Evolutionary conservation across 2,113 vertebrate species (phyloP).

Genomic region (Pygathrix nemaeus): DNA sequence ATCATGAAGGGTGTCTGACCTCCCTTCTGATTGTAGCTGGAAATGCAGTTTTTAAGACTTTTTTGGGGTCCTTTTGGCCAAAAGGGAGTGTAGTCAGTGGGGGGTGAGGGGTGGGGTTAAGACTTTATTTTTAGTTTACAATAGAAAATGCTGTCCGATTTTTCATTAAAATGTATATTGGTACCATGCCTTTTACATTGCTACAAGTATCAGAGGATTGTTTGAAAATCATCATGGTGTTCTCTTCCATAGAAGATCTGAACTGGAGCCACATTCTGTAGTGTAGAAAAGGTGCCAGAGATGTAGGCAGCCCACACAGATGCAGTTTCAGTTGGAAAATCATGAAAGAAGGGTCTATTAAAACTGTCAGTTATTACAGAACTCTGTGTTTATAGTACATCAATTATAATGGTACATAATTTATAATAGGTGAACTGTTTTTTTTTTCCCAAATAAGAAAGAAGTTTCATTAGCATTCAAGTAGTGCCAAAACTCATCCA

Average conservation of each 20-base stretch:
- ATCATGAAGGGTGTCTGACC: too few species aligned
- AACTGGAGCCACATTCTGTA: neutral
- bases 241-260: neutral
- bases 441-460: neutral
- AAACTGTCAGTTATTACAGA: neutral
- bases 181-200: neutral
- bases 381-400: neutral
- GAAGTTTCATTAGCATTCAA: neutral
- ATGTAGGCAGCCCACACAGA: neutral
- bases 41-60: too few species aligned
- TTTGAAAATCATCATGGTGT: neutral
- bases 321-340: neutral
- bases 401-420: neutral
- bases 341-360: neutral
- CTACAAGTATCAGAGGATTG: neutral
- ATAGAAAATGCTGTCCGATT: slow-evolving; percentile 41
- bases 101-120: too few species aligned
- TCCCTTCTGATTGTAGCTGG: too few species aligned
- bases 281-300: neutral
- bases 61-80: too few species aligned
- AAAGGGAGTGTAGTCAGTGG: too few species aligned
- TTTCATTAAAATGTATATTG: neutral
- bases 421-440: neutral
- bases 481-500: neutral
- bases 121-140: too few species aligned